A percentile compares a stretch with the other conserved stretches of the same genome.
Conservation (phyloP, 2,113 vertebrate genomes). For the Amphilophus citrinellus region DNA sequence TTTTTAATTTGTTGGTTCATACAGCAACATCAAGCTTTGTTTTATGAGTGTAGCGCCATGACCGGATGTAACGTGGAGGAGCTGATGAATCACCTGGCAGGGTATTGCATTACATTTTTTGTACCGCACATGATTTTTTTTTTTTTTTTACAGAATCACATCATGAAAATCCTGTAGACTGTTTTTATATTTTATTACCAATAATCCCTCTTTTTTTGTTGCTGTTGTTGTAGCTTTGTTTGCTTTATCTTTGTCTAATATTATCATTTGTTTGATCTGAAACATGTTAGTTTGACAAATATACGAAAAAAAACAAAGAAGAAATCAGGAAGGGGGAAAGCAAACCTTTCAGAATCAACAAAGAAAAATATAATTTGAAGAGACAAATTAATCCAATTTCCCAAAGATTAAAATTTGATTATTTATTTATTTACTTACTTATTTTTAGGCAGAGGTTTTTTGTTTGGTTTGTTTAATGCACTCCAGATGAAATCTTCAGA, state of each 20-base stretch:
- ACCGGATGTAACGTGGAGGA: constrained; percentile 81
- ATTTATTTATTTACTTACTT: background rate
- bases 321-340: too few species aligned
- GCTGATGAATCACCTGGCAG: constrained; percentile 84
- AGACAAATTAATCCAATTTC: too few species aligned
- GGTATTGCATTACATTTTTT: constrained; percentile 63
- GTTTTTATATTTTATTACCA: background rate
- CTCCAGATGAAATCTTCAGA: background rate
- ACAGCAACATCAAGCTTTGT: constrained; percentile 85
- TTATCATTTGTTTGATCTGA: too few species aligned
- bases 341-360: too few species aligned
- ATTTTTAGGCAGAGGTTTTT: background rate
- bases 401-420: too few species aligned
- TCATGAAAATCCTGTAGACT: background rate
- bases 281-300: too few species aligned
- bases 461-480: background rate
- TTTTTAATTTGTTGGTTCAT: background rate
- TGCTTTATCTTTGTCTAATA: too few species aligned
- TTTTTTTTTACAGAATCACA: background rate
- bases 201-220: background rate
- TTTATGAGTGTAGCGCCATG: constrained; percentile 87
- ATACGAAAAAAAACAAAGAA: too few species aligned
- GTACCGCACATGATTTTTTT: background rate
- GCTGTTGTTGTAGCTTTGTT: background rate
- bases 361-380: too few species aligned